phyloP scores from a whole-genome alignment of 2,797 vertebrate species.

The Silurus lanzhouensis region DNA sequence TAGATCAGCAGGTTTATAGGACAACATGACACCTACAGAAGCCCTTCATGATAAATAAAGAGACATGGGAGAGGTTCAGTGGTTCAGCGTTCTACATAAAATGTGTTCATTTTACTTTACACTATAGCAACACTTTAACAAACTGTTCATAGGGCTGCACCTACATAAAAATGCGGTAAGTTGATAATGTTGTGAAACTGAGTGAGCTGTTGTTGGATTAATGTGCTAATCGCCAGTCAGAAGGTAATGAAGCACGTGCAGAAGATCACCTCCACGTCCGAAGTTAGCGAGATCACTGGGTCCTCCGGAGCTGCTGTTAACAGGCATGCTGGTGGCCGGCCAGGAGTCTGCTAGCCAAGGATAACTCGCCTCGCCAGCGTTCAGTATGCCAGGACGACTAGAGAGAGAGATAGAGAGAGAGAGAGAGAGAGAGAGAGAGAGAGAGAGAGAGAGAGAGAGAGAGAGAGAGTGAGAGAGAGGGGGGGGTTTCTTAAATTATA shows the following conservation, averaged over 20 bases:
- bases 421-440: constrained; percentile 42
- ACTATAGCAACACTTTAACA: background rate
- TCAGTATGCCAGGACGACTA: constrained; percentile 93
- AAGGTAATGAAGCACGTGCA: constrained; percentile 14
- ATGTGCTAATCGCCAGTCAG: background rate
- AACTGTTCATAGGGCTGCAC: background rate
- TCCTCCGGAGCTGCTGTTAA: constrained; percentile 90
- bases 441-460: constrained; percentile 6
- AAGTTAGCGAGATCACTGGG: constrained; percentile 94
- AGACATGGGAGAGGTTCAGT: background rate
- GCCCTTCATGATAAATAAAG: background rate
- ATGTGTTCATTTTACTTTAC: background rate
- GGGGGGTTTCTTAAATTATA: too few species aligned
- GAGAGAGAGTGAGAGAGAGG: constrained; percentile 2
- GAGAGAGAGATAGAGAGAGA: constrained; percentile 34
- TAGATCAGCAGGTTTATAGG: background rate
- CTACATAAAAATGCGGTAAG: background rate
- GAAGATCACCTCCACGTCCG: constrained; percentile 85
- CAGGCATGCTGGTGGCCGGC: constrained; percentile 94
- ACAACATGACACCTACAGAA: background rate
- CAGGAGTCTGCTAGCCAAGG: constrained; percentile 99
- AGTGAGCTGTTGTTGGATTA: background rate
- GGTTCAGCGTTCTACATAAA: background rate
- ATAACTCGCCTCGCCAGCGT: constrained; percentile 89
- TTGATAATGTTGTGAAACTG: background rate